These are phyloP conservation scores for Cebus imitator DNA, from an alignment of 2,113 vertebrate genomes.

Conservation along the genomic window DNA sequence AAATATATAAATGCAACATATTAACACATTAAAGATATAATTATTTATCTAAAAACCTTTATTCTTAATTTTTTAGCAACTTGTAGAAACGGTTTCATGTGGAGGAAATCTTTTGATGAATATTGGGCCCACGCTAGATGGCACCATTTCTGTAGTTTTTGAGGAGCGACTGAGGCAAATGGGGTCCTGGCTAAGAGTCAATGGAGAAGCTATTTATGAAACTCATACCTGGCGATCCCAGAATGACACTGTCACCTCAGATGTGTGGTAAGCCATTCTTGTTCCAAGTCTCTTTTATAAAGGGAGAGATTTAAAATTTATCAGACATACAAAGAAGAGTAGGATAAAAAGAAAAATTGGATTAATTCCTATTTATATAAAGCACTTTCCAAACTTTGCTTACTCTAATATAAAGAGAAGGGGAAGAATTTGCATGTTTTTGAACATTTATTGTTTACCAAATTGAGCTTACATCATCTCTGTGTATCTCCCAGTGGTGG, in stretches of 20 bases:
- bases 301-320: background rate
- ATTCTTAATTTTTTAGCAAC: conserved; percentile 81
- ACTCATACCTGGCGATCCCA: conserved; percentile 91
- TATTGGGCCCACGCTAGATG: conserved; percentile 92
- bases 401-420: background rate
- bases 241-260: conserved; percentile 88
- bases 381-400: background rate
- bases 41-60: conserved; percentile 29
- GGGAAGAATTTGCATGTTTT: background rate
- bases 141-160: conserved; percentile 90
- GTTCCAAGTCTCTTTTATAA: background rate
- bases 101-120: conserved; percentile 98
- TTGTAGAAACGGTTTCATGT: conserved; percentile 94
- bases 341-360: background rate
- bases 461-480: background rate
- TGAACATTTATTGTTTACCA: background rate
- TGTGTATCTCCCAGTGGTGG: background rate
- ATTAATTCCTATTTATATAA: background rate
- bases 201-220: conserved; percentile 93
- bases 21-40: background rate
- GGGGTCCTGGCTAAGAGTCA: conserved; percentile 93
- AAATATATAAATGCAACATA: background rate
- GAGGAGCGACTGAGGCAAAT: conserved; percentile 94
- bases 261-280: conserved; percentile 88
- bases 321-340: background rate